Base-by-base conservation (phyloP, 2,888 invertebrate species). In the Lysandra coridon region DNA sequence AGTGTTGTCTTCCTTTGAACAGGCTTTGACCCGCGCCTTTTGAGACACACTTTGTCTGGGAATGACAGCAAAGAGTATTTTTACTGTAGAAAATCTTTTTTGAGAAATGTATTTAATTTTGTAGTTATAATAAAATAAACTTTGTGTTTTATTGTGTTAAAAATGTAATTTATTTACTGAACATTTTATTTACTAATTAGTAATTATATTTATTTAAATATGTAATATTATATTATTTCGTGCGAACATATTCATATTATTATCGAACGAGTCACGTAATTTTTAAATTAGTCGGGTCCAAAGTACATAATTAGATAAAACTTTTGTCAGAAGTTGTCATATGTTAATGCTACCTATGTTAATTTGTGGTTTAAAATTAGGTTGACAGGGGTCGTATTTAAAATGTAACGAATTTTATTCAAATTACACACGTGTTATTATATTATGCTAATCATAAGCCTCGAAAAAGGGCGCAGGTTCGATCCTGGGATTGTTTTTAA, bases 311-410 rank as follows among this genome's bases (percentile, higher is more conserved):
- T 76, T 53, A 76, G 53, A 30, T 76, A 7, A 53, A 76, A 23
- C 17, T 53, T 76, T 53, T 76, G 33, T 76, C 76, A 57, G 14
- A 30, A 33, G 57, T 57, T 17, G 76, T 76, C 53, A 53, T 76
- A 76, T 53, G 76, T 53, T 33, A 76, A 76, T 76, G 57, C 53
- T 14, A 76, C 75, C 53, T 76, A 53, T 76, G 76, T 76, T 76
- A 49, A 57, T 76, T 76, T 75, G 12, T 75, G 23, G 49, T 30
- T 57, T 76, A 53, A 53, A 76, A 76, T 76, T 33, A 30, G 23
- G 76, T 76, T 76, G 76, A 57, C 49, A 57, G 53, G 76, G 76
- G 76, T 76, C 44, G 74, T 30, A 76, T 53, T 23, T 33, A 69
- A 69, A 69, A 76, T 76, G 53, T 75, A 75, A 75, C 53, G 14